Base-by-base conservation (phyloP, 37 sponge, comb jelly and placozoan species). In the Crambe crambe region DNA sequence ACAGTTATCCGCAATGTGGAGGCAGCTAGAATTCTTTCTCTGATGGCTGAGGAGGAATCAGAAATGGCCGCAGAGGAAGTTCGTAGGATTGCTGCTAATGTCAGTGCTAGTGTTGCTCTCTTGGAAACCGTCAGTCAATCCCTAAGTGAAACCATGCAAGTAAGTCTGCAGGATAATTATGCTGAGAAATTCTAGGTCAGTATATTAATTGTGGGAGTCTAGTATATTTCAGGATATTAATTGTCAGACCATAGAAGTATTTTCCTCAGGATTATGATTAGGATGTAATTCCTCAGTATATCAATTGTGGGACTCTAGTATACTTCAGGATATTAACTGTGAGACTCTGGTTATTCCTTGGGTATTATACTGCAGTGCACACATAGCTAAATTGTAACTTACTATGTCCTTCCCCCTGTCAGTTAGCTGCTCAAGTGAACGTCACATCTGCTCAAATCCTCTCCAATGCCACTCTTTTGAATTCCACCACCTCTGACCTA, bases 1-100 rank as follows among this genome's bases (percentile, higher is more conserved):
- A 58, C 6, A 37, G 80, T 80, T 54, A 37, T 80, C 2, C 56
- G 70, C 27, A 80, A 80, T 36, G 29, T 80, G 2, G 58, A 67
- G 58, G 23, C 37, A 58, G 80, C 80, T 23, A 70, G 68, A 58
- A 68, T 25, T 1, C 3, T 36, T 25, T 66, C 68, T 8, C 2
- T 36, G 2, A 3, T 3, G 17, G 75, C 75, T 23, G 40, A 75
- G 68, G 26, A 51, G 15, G 68, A 67, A 37, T 47, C 65, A n/a
- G 75, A 29, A 35, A 31, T 21, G 66, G 31, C 38, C 41, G 70
- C 56, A 36, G 68, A 26, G 22, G 75, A 67, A 27, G 58, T 80
- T 21, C 43, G 3, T 36, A 37, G 57, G 58, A 56, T 36, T 56
- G 59, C 40, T 22, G 36, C 23, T 37, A 23, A 10, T 2, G 58